A percentile compares a stretch with the other conserved stretches of the same genome.
Evolutionary conservation across 2,888 invertebrate genomes (phyloP).

Genomic region (Melinaea menophilus): DNA sequence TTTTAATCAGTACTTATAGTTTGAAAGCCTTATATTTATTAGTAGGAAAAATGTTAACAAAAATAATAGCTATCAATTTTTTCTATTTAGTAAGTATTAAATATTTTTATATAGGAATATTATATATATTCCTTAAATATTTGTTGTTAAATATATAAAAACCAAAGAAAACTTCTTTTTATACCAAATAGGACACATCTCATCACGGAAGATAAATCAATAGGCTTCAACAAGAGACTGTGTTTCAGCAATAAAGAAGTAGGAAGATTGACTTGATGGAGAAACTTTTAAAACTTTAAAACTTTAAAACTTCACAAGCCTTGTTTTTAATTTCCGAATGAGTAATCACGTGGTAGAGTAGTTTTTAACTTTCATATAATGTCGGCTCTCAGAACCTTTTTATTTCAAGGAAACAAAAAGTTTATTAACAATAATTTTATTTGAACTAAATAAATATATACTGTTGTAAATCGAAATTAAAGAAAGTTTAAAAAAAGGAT

Average conservation of each 20-base stretch:
- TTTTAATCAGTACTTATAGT: no score
- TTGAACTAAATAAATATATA: background rate
- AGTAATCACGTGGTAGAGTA: slow-evolving; percentile 54
- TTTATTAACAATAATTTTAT: background rate
- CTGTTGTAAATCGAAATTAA: no score
- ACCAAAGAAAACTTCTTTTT: background rate
- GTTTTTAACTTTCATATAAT: slow-evolving; percentile 47
- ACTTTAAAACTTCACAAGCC: slow-evolving; percentile 58
- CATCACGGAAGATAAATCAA: slow-evolving; percentile 27
- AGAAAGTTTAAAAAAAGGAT: no score
- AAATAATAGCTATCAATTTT: background rate
- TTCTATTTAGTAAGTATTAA: no score
- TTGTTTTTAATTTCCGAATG: slow-evolving; percentile 70
- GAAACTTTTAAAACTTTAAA: no score
- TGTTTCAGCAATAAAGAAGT: slow-evolving; percentile 35
- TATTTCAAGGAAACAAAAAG: background rate
- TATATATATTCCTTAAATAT: no score
- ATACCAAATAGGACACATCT: slow-evolving; percentile 7
- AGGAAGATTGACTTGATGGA: slow-evolving; percentile 40
- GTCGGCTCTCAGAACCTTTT: slow-evolving; percentile 25
- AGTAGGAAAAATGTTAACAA: no score
- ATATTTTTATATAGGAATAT: no score
- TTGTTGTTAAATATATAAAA: no score
- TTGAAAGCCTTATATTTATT: no score
- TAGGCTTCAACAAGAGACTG: slow-evolving; percentile 28